phyloP scores from a whole-genome alignment of 2,888 invertebrate species.

The Epirrhoe alternata region DNA sequence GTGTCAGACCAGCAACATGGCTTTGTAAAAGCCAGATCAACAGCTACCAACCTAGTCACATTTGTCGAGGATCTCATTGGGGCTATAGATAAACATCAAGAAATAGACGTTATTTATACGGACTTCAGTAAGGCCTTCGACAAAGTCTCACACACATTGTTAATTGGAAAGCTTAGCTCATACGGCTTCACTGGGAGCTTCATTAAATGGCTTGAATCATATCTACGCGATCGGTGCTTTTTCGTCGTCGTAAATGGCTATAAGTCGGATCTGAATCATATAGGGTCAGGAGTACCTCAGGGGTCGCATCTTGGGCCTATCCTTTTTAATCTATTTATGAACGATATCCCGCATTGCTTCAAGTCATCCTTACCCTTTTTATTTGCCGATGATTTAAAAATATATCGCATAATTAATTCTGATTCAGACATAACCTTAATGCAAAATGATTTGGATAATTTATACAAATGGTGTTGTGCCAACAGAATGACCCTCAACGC shows the following conservation, averaged over 20 bases:
- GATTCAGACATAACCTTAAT: not conserved
- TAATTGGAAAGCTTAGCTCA: not conserved
- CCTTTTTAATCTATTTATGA: conserved; percentile 15
- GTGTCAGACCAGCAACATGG: conserved; percentile 6
- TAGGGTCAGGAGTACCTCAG: conserved; percentile 14
- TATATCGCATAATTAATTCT: not conserved
- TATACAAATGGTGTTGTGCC: conserved; percentile 8
- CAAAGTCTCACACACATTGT: not conserved
- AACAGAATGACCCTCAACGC: conserved; percentile 15
- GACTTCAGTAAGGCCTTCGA: too few species aligned
- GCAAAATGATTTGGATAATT: conserved; percentile 8
- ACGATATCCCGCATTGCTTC: conserved; percentile 6
- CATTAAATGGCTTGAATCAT: conserved; percentile 11
- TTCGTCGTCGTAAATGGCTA: conserved; percentile 11
- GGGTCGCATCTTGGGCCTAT: conserved; percentile 17
- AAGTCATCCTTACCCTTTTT: not conserved
- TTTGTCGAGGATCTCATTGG: too few species aligned
- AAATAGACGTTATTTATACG: too few species aligned
- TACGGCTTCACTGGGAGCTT: conserved; percentile 1
- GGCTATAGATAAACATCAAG: too few species aligned
- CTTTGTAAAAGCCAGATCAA: too few species aligned
- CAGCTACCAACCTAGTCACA: too few species aligned
- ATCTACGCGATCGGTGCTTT: conserved; percentile 1
- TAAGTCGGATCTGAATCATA: not conserved
- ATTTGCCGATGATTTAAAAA: conserved; percentile 16